phyloP scores from a whole-genome alignment of 2,888 invertebrate genomes.

The Oscheius sp. region DNA sequence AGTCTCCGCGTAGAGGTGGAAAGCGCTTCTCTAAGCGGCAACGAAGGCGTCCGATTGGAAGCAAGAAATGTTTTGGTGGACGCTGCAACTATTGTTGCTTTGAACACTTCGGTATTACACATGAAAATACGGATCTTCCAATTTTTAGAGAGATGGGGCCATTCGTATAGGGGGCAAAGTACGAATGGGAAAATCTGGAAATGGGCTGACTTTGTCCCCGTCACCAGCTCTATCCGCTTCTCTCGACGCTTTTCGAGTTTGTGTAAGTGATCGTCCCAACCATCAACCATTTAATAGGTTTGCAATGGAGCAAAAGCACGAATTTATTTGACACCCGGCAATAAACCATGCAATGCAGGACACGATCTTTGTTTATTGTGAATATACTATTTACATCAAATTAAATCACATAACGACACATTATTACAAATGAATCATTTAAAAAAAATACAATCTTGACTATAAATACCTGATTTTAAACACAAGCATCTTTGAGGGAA shows the following conservation, averaged over 20 bases:
- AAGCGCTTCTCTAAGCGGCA: constrained; percentile 67
- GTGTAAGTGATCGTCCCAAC: constrained; percentile 39
- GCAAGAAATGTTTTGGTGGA: constrained; percentile 55
- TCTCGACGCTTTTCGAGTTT: constrained; percentile 69
- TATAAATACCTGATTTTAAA: constrained; percentile 18
- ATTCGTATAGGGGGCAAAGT: constrained; percentile 51
- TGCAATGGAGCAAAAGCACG: constrained; percentile 30
- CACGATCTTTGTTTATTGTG: constrained; percentile 18
- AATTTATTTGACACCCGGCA: constrained; percentile 33
- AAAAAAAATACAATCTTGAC: too few species aligned
- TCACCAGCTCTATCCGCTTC: constrained; percentile 71
- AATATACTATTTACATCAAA: neutral
- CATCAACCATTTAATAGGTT: constrained; percentile 5
- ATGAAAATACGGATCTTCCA: neutral
- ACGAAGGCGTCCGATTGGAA: constrained; percentile 69
- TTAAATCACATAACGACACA: neutral
- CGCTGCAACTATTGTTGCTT: constrained; percentile 56
- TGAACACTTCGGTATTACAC: constrained; percentile 67
- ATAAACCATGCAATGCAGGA: constrained; percentile 27
- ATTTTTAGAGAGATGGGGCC: constrained; percentile 54
- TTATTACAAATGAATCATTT: too few species aligned
- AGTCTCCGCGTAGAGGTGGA: constrained; percentile 60
- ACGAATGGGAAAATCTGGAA: constrained; percentile 47
- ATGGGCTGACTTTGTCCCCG: constrained; percentile 61
- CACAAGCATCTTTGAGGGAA: too few species aligned